Evolutionary conservation across 53 echinoderm and acorn worm species (phyloP).

Genomic region (Mesocentrotus franciscanus): DNA sequence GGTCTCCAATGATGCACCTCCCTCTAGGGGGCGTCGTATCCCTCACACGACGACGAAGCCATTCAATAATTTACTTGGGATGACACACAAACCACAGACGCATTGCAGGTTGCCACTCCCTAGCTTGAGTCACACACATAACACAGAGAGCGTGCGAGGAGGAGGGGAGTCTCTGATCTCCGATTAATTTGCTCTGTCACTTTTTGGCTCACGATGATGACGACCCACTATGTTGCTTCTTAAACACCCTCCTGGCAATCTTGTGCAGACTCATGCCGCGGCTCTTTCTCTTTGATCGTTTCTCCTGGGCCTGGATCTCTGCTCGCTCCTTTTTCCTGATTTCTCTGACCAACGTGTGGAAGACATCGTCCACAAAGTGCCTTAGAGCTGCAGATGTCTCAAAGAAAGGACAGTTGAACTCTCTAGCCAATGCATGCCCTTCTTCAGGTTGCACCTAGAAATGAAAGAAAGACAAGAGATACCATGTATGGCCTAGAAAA

Average conservation of each 20-base stretch:
- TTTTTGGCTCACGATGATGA: slow-evolving; percentile 71
- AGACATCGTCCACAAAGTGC: slow-evolving; percentile 99
- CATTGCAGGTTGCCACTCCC: slow-evolving; percentile 15
- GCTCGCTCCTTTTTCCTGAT: slow-evolving; percentile 95
- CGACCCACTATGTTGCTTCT: slow-evolving; percentile 78
- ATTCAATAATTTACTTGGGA: slow-evolving; percentile 7
- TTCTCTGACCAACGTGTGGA: slow-evolving; percentile 97
- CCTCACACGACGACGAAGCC: neutral
- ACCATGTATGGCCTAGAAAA: neutral
- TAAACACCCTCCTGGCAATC: slow-evolving; percentile 87
- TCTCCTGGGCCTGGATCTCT: slow-evolving; percentile 90
- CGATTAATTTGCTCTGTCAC: slow-evolving; percentile 20
- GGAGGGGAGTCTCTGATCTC: slow-evolving; percentile 39
- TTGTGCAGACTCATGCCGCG: slow-evolving; percentile 82
- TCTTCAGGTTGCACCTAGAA: slow-evolving; percentile 89
- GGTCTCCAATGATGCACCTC: neutral
- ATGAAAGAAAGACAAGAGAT: neutral
- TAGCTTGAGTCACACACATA: slow-evolving; percentile 38
- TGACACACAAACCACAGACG: slow-evolving; percentile 27
- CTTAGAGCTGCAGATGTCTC: slow-evolving; percentile 97
- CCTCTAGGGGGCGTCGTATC: slow-evolving; percentile 24
- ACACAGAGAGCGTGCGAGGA: neutral
- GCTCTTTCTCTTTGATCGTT: slow-evolving; percentile 88
- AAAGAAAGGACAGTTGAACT: slow-evolving; percentile 98
- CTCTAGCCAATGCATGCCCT: slow-evolving; percentile 91